Conservation (phyloP, 2,797 vertebrate species). For the Rhodeus uyekii region DNA sequence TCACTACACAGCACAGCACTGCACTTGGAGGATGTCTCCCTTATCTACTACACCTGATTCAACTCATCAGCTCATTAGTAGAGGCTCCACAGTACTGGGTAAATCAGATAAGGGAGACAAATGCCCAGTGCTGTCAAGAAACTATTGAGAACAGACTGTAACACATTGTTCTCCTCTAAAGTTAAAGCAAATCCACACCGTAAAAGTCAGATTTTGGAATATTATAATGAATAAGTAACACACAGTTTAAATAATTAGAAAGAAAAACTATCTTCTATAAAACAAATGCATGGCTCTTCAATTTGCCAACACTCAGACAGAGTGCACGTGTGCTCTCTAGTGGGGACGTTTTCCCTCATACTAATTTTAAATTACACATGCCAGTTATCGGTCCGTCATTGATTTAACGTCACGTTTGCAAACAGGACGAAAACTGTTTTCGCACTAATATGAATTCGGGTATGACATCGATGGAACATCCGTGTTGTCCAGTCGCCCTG, state of each 20-base stretch:
- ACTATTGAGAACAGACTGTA: neutral
- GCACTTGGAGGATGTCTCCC: constrained; percentile 1
- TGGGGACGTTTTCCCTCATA: neutral
- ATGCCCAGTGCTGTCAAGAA: neutral
- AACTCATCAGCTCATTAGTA: constrained; percentile 41
- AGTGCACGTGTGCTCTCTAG: constrained; percentile 15
- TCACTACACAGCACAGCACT: neutral
- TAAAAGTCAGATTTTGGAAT: neutral
- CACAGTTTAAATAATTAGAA: neutral
- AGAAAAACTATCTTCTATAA: neutral
- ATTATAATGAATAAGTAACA: neutral
- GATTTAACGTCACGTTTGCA: neutral
- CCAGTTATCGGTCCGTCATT: neutral
- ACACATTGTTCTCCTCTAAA: neutral
- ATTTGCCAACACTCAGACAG: neutral
- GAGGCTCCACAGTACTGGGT: constrained; percentile 12
- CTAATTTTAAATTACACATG: neutral
- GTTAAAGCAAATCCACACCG: neutral
- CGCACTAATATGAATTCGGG: too few species aligned
- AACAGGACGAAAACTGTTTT: neutral
- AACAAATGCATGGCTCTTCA: neutral
- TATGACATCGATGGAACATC: too few species aligned
- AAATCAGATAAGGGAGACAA: constrained; percentile 24
- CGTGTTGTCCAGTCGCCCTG: neutral
- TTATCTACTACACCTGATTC: constrained; percentile 32